Conservation (phyloP, 2,113 vertebrate genomes). For the Tautogolabrus adspersus region DNA sequence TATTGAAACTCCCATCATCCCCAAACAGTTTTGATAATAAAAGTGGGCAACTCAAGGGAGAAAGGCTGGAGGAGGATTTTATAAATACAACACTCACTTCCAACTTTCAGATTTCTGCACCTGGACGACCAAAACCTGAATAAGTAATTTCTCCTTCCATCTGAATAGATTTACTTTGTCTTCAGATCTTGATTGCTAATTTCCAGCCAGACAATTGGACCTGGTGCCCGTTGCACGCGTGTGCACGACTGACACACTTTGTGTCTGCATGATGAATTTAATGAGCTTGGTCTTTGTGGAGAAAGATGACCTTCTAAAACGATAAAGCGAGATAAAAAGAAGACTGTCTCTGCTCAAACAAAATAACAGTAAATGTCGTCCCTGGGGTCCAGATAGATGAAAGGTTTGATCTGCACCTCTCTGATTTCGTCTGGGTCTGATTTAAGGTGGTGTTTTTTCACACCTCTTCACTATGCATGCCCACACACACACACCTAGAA, state of each 20-base stretch:
- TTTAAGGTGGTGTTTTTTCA: conserved; percentile 24
- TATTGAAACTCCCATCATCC: conserved; percentile 20
- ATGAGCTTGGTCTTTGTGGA: conserved; percentile 64
- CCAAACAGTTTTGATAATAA: conserved; percentile 19
- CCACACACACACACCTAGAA: neutral
- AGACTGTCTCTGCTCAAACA: conserved; percentile 37
- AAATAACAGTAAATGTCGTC: conserved; percentile 61
- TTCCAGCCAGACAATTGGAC: conserved; percentile 44
- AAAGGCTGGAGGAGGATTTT: neutral
- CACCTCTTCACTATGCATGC: neutral
- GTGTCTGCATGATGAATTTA: conserved; percentile 45
- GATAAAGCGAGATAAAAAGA: conserved; percentile 50
- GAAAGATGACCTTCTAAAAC: conserved; percentile 63
- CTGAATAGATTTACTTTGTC: conserved; percentile 40
- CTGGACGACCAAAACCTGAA: conserved; percentile 16
- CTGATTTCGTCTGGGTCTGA: conserved; percentile 4
- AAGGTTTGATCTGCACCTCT: conserved; percentile 31
- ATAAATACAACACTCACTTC: conserved; percentile 30
- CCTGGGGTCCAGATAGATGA: conserved; percentile 30
- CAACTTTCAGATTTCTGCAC: conserved; percentile 3
- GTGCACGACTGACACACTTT: conserved; percentile 20
- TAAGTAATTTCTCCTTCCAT: conserved; percentile 11
- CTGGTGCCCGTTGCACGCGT: neutral
- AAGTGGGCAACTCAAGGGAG: conserved; percentile 23
- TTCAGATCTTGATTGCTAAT: conserved; percentile 50